Evolutionary conservation across 2,888 invertebrate genomes (phyloP).

Genomic region (Seira ritae): DNA sequence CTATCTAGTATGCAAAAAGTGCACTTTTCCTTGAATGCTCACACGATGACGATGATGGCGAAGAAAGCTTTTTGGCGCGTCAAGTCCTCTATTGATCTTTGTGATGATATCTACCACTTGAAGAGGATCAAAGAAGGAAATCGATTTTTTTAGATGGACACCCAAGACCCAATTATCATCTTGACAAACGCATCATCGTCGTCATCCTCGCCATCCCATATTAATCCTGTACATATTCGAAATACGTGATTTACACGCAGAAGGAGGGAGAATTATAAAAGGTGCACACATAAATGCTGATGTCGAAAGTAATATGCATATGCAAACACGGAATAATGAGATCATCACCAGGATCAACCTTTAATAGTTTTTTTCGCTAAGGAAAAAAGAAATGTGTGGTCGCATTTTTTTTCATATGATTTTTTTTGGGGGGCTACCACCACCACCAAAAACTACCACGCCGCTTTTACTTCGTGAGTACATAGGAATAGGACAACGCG

Average conservation of each 20-base stretch:
- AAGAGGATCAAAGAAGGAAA: slow-evolving; percentile 59
- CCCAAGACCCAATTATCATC: slow-evolving; percentile 66
- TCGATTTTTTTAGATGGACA: slow-evolving; percentile 62
- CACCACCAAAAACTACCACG: no score
- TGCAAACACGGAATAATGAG: slow-evolving; percentile 56
- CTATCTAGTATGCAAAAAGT: no score
- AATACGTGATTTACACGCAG: background rate
- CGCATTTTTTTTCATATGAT: slow-evolving; percentile 51
- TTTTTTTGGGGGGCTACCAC: no score
- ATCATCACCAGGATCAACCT: slow-evolving; percentile 65
- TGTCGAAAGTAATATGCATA: slow-evolving; percentile 16
- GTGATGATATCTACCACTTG: no score
- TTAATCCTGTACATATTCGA: background rate
- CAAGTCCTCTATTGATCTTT: background rate
- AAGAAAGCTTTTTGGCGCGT: slow-evolving; percentile 52
- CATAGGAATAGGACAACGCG: background rate
- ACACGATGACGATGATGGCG: slow-evolving; percentile 4
- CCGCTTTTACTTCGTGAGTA: slow-evolving; percentile 7
- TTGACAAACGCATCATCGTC: slow-evolving; percentile 58
- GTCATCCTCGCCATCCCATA: slow-evolving; percentile 23
- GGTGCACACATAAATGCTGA: slow-evolving; percentile 38
- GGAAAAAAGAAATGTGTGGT: slow-evolving; percentile 58
- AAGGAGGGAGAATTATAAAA: slow-evolving; percentile 8
- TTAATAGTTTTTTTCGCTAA: background rate
- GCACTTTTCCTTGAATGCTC: no score